These are phyloP conservation scores for Heliconius congener DNA, from an alignment of 1,140 invertebrate species.

Conservation along the genomic window DNA sequence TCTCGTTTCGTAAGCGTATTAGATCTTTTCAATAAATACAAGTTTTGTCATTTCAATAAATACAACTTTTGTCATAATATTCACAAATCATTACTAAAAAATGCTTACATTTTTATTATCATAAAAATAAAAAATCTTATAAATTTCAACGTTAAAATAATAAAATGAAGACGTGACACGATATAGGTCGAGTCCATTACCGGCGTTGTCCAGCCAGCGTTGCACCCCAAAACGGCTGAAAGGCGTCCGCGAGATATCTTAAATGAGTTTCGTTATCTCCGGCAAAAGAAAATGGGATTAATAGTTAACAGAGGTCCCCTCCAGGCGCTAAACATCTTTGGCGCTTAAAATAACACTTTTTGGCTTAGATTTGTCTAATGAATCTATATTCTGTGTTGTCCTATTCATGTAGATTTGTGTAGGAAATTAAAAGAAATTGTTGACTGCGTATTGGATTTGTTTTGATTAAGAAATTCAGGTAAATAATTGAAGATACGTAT, in stretches of 20 bases:
- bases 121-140: no score
- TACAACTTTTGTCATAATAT: no score
- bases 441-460: no score
- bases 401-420: background rate
- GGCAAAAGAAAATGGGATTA: slow-evolving; percentile 77
- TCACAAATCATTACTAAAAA: background rate
- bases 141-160: background rate
- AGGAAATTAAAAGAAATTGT: background rate
- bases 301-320: slow-evolving; percentile 74
- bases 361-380: slow-evolving; percentile 6
- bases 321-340: slow-evolving; percentile 62
- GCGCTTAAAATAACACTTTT: slow-evolving; percentile 41
- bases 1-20: no score
- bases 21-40: no score
- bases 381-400: background rate
- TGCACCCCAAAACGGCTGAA: slow-evolving; percentile 76
- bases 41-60: no score
- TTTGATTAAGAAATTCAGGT: no score
- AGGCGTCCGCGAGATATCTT: slow-evolving; percentile 78
- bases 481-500: no score
- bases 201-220: slow-evolving; percentile 46
- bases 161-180: slow-evolving; percentile 1
- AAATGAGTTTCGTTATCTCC: slow-evolving; percentile 80
- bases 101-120: no score
- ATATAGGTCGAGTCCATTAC: slow-evolving; percentile 45